Conservation (phyloP, 2,113 vertebrate species). For the Nothoprocta perdicaria region DNA sequence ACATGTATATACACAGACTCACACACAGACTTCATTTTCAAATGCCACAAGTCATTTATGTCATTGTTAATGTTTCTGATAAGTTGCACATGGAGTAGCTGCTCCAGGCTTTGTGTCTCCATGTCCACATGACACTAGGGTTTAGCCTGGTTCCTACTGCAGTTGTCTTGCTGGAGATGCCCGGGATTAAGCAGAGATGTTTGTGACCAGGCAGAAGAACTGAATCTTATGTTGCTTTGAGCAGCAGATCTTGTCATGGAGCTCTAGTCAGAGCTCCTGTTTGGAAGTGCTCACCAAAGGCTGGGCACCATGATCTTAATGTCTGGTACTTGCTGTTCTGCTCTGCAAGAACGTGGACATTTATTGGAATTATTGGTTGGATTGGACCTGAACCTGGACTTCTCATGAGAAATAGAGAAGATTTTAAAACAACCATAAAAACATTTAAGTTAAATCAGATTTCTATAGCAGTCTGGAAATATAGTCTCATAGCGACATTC, state of each 20-base stretch:
- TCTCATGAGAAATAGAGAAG: neutral
- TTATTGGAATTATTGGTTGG: neutral
- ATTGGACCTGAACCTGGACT: neutral
- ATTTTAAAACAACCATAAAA: neutral
- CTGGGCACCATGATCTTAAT: neutral
- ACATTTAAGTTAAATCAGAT: neutral
- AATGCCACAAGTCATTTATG: slow-evolving; percentile 46
- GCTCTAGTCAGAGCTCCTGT: fast-evolving
- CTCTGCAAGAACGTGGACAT: neutral
- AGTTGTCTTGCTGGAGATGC: slow-evolving; percentile 5
- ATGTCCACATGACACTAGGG: neutral
- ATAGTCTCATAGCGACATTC: neutral
- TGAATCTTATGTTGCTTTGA: neutral
- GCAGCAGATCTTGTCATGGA: neutral
- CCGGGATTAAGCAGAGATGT: neutral
- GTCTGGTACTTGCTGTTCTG: neutral
- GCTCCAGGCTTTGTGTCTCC: slow-evolving; percentile 32
- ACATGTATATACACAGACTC: neutral
- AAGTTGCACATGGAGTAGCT: neutral
- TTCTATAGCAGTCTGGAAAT: neutral
- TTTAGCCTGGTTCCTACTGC: slow-evolving; percentile 20
- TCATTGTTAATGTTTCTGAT: slow-evolving; percentile 51
- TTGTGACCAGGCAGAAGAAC: neutral
- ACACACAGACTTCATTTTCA: slow-evolving; percentile 23
- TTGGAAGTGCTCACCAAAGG: neutral